Base-by-base conservation (phyloP, 2,888 invertebrate species). In the Prosapia bicincta region DNA sequence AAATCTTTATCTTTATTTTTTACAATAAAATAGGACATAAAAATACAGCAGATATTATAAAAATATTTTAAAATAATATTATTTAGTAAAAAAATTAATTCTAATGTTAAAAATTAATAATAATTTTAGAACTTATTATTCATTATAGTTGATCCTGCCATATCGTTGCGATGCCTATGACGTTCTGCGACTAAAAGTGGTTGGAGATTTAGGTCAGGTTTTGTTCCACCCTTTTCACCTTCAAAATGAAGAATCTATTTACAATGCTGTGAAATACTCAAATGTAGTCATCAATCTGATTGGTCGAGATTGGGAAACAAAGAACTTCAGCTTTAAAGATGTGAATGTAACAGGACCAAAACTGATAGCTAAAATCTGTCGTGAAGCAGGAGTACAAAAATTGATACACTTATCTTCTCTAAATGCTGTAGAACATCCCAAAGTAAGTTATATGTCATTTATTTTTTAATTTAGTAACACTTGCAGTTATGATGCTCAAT, bases 251-350 rank as follows among this genome's bases (percentile, higher is more conserved):
- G 93, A 93, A 43, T 91, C 95, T 0, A 92, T 99, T 81, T 88
- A 89, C 1, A 93, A 92, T 82, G 92, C 93, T 10, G 90, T 99
- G 54, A 93, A 93, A 83, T 94, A 99, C 86, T 99, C 99, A 0
- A 98, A 99, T 87, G 96, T 99, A 72, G 99, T 99, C 0, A 91
- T 99, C 80, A 99, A 99, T 85, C 87, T 98, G 76, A 89, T 99
- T 79, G 98, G 99, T 3, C 88, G 94, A 54, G 95, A 97, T 81
- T 95, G 91, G 88, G 96, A 97, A 85, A 99, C 99, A 0, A 93
- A 90, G 86, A 97, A 97, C 85, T 99, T 92, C 82, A 91, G 88
- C 74, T 97, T 90, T 83, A 86, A 92, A 74, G 96, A 97, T 86
- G 95, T 98, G 0, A 90, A 99, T 87, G 92, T 95, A 0, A 90